A percentile compares a stretch with the other conserved stretches of the same genome.
Evolutionary conservation across 1,140 invertebrate genomes (phyloP).

Genomic region (Zaprionus davidi): DNA sequence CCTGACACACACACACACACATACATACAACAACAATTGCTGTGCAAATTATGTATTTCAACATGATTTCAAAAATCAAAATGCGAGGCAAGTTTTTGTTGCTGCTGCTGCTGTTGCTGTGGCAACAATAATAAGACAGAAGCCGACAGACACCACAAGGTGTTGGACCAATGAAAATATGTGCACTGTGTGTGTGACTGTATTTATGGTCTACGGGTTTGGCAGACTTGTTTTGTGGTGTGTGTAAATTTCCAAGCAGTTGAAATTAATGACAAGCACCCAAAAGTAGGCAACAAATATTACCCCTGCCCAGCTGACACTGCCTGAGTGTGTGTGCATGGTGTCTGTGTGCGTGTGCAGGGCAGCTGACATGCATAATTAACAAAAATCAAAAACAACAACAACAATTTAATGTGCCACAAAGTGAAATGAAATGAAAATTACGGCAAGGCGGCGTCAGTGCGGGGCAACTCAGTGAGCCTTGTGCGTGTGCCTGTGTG

Average conservation of each 20-base stretch:
- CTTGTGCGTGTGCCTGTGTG: neutral
- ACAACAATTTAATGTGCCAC: conserved; percentile 61
- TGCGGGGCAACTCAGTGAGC: neutral
- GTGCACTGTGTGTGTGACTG: conserved; percentile 8
- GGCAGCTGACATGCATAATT: conserved; percentile 63
- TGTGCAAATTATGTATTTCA: conserved; percentile 54
- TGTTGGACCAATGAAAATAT: conserved; percentile 65
- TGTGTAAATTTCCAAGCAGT: conserved; percentile 70
- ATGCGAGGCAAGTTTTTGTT: conserved; percentile 47
- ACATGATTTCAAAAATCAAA: conserved; percentile 72
- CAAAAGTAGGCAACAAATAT: conserved; percentile 58
- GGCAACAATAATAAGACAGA: conserved; percentile 50
- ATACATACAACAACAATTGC: conserved; percentile 56
- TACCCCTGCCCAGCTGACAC: neutral
- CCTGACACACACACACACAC: neutral
- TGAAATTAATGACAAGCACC: conserved; percentile 67
- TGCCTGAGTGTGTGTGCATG: neutral
- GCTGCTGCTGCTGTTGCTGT: conserved; percentile 11
- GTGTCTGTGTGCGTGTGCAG: conserved; percentile 17
- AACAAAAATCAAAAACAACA: conserved; percentile 57
- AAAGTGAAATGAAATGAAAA: conserved; percentile 66
- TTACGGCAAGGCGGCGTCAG: conserved; percentile 28
- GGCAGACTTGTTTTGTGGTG: conserved; percentile 46
- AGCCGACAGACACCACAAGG: conserved; percentile 45
- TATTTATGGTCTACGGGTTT: conserved; percentile 39